A percentile compares a stretch with the other conserved stretches of the same genome.
phyloP scores from a whole-genome alignment of 2,888 invertebrate genomes.

The Megastigmus dorsalis region DNA sequence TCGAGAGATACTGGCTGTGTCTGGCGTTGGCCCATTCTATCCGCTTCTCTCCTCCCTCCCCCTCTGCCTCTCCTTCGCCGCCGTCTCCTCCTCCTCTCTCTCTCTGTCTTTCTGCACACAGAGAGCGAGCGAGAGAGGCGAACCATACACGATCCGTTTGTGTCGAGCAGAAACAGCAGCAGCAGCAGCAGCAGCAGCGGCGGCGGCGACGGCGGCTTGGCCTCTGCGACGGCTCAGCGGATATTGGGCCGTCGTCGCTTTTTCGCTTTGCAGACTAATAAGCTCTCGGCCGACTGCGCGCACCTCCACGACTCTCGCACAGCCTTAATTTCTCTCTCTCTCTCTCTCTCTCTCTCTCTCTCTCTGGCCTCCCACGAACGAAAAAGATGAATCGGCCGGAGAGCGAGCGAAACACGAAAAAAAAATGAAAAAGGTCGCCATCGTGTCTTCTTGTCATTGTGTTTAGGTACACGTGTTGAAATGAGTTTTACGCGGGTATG shows the following conservation, averaged over 20 bases:
- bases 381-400: not conserved
- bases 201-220: too few species aligned
- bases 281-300: conserved; percentile 9
- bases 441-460: too few species aligned
- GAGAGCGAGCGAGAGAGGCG: not conserved
- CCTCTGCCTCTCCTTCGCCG: too few species aligned
- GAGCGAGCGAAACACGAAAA: too few species aligned
- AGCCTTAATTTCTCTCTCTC: too few species aligned
- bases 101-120: not conserved
- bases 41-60: not conserved
- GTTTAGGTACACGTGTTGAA: not conserved
- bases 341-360: too few species aligned
- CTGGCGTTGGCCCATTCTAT: not conserved
- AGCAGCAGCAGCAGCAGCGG: too few species aligned
- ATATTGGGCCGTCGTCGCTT: conserved; percentile 18
- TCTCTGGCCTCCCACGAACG: not conserved
- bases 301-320: too few species aligned
- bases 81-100: not conserved
- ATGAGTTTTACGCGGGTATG: not conserved
- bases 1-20: not conserved
- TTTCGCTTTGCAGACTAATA: conserved; percentile 16
- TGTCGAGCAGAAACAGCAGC: too few species aligned
- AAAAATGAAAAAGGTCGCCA: too few species aligned
- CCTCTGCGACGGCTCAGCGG: conserved; percentile 28
- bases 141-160: too few species aligned